Evolutionary conservation across 2,888 invertebrate species (phyloP), one percentile per base, ranked within the genome.

Genomic region (Mythimna pallens): DNA sequence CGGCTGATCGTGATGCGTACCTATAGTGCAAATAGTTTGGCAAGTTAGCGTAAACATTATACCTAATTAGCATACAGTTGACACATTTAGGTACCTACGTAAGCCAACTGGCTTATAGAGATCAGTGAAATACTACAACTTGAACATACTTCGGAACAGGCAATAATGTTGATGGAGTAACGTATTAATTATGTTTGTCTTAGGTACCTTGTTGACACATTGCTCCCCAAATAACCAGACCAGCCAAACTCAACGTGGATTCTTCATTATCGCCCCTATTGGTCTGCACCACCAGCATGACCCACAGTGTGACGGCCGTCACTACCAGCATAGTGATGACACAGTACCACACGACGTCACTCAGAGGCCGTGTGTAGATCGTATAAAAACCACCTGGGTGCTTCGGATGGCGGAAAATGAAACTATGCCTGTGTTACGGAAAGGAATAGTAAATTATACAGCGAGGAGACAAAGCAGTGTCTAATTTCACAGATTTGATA

Each of bases 381-480:
- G 97, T 97, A 76, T 96, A 97, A 84, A 97, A 96, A 34, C 97
- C 96, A 58, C 96, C 95, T 0, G 96, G 95, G 57, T 96, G 95
- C 82, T 97, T 97, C 0, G 98, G 98, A 88, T 97, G 97, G 0
- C 97, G 97, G 86, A 98, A 97, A 75, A 98, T 97, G 87, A 98
- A 97, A 62, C 96, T 95, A 3, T 97, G 97, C 76, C 98, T 97
- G 88, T 89, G 79, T 54, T 20, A 70, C 22, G 5, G 55, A 65
- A 2, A 55, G 1, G 12, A 22, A 65, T 43, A 5, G n/a, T 40
- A n/a, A 43, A 47, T 22, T 14, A 43, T 20, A 20, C 20, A 50
- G 1, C 20, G 64, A 50, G 5, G 50, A 20, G 20, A 20, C 20
- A 73, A 43, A 40, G 5, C 12, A 6, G 20, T 47, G 6, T 47